Evolutionary conservation across 2,888 invertebrate species (phyloP), one percentile per base, ranked within the genome.

Genomic region (Seladonia tumulorum): DNA sequence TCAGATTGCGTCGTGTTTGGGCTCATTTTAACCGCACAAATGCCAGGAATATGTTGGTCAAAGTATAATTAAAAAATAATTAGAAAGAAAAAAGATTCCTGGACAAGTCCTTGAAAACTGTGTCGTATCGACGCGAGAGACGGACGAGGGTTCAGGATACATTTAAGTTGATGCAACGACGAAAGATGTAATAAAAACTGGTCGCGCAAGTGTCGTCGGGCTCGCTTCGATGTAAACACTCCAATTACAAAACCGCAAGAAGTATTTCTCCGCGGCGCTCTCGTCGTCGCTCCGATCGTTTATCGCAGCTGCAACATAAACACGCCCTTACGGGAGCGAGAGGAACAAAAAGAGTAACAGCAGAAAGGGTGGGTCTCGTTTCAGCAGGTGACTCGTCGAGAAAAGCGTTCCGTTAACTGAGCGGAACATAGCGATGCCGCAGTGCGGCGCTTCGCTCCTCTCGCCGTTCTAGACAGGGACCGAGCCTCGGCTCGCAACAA

Each of bases 381-480:
- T 53, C 39, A 57, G 70, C 82, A 78, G 60, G 79, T 74, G 73
- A 22, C 45, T 57, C 22, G 22, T 10, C 45, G 45, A 68, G 68
- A 68, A 68, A 68, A 57, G 25, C 29, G 25, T 72, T 35, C 53
- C 25, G 29, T 60, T 39, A 47, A 35, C 60, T 22, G 25, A 42
- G 39, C 68, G 22, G 25, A 39, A 35, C 12, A n/a, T 29, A 68
- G 60, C 39, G 73, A 29, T 76, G 29, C 76, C 79, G 79, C 85
- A 85, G 75, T 60, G 73, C 76, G 85, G 74, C 85, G 86, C 81
- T 63, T 45, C 76, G 14, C 25, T 72, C 29, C 29, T 8, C 29
- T n/a, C 70, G 22, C 60, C 16, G 25, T n/a, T 29, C 72, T 22
- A 66, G 66, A 49, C 35, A 29, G 45, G 22, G 47, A 35, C 18